These are phyloP conservation scores for Lytechinus pictus DNA, from an alignment of 35 echinoderm and acorn worm species.

Conservation along the genomic window DNA sequence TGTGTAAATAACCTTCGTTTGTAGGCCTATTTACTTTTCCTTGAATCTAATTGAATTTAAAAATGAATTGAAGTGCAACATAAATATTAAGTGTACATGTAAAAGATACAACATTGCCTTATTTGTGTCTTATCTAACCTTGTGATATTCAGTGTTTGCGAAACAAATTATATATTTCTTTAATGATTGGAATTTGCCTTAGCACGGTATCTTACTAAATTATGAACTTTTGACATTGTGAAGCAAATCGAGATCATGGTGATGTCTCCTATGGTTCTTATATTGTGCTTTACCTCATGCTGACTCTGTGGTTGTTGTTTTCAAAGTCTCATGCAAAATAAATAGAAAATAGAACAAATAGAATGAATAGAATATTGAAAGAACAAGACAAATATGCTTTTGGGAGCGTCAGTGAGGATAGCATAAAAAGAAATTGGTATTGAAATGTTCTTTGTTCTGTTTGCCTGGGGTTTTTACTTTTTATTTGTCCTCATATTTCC, in stretches of 20 bases:
- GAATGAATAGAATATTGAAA: not conserved
- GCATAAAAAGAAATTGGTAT: not conserved
- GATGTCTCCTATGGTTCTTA: not conserved
- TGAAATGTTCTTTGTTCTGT: not conserved
- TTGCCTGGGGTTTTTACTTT: not conserved
- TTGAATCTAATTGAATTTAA: too few relatives aligned
- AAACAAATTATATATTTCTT: too few relatives aligned
- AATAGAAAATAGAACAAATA: not conserved
- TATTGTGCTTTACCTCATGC: not conserved
- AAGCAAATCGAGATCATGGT: not conserved
- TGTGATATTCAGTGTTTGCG: too few relatives aligned
- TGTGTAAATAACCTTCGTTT: too few relatives aligned
- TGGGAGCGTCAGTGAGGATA: not conserved
- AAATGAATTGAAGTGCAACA: too few relatives aligned
- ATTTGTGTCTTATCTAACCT: too few relatives aligned
- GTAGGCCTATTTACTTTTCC: too few relatives aligned
- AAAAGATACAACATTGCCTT: too few relatives aligned
- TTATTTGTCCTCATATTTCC: not conserved
- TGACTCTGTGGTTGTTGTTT: not conserved
- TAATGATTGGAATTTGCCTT: too few relatives aligned
- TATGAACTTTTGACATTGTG: too few relatives aligned
- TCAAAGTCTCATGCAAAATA: not conserved
- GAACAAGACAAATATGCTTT: not conserved
- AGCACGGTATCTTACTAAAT: too few relatives aligned
- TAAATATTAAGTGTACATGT: too few relatives aligned